phyloP scores from a whole-genome alignment of 2,113 vertebrate species.

The Hyla sarda region DNA sequence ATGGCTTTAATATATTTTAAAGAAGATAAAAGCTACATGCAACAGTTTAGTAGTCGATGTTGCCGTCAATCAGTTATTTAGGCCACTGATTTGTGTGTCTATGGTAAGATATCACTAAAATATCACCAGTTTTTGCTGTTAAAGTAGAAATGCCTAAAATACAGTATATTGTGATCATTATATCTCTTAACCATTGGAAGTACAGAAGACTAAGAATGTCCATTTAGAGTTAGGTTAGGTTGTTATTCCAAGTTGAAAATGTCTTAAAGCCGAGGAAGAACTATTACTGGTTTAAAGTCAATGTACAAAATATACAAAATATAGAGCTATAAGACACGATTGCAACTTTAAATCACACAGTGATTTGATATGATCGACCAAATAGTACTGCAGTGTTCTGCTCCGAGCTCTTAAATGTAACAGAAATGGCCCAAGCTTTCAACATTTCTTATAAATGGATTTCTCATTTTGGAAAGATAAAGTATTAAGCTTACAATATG shows the following conservation, averaged over 20 bases:
- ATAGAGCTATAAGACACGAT: constrained; percentile 6
- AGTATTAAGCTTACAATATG: constrained; percentile 48
- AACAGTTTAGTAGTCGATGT: no score
- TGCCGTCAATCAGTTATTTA: no score
- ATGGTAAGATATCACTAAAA: no score
- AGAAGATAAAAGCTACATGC: no score
- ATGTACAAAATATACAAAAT: background rate
- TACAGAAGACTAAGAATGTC: no score
- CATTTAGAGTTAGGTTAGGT: no score
- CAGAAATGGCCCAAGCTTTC: constrained; percentile 42
- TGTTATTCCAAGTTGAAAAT: background rate
- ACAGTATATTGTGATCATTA: no score
- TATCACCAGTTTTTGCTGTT: no score
- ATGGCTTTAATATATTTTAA: no score
- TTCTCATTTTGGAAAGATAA: constrained; percentile 42
- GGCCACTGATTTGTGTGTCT: no score
- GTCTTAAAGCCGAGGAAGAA: background rate
- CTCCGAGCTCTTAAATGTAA: constrained; percentile 34
- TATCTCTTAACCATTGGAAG: no score
- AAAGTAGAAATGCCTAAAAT: no score
- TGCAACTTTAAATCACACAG: constrained; percentile 17
- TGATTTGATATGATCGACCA: constrained; percentile 35
- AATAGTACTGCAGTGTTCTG: constrained; percentile 2
- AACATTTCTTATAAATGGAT: constrained; percentile 33
- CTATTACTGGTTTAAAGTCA: background rate